A percentile compares a stretch with the other conserved stretches of the same genome.
Evolutionary conservation across 35 echinoderm and acorn worm species (phyloP).

Genomic region (Hemicentrotus pulcherrimus): DNA sequence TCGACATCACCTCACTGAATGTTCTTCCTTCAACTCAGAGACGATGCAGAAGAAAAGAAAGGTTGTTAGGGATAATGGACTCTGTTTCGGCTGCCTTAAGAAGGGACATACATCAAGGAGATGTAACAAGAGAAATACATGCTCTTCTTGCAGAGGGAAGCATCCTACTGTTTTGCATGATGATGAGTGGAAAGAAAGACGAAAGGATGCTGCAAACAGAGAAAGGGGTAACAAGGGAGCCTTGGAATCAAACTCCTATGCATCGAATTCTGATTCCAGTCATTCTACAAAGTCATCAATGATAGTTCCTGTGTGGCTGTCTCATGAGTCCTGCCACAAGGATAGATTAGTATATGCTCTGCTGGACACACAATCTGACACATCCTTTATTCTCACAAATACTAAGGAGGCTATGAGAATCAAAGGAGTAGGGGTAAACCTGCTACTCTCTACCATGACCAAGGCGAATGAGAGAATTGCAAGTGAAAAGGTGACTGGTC

Average conservation of each 20-base stretch:
- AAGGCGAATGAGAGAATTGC: constrained; percentile 24
- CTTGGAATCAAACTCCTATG: background rate
- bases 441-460: too few relatives aligned
- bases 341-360: constrained; percentile 63
- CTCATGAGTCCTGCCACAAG: constrained; percentile 40
- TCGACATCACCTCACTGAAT: too few relatives aligned
- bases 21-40: too few relatives aligned
- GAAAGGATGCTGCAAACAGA: background rate
- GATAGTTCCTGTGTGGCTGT: constrained; percentile 77
- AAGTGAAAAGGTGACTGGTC: background rate
- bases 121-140: constrained; percentile 50
- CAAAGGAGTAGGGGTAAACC: too few relatives aligned
- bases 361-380: too few relatives aligned
- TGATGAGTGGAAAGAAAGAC: background rate
- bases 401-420: too few relatives aligned
- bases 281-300: constrained; percentile 62
- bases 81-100: constrained; percentile 63
- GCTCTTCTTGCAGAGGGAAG: constrained; percentile 50
- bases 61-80: constrained; percentile 51
- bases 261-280: constrained; percentile 11
- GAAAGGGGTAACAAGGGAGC: background rate
- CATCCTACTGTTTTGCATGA: constrained; percentile 75
- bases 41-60: constrained; percentile 32
- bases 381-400: too few relatives aligned
- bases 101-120: constrained; percentile 47